phyloP scores from a whole-genome alignment of 2,113 vertebrate genomes.

The Dendropsophus ebraccatus region DNA sequence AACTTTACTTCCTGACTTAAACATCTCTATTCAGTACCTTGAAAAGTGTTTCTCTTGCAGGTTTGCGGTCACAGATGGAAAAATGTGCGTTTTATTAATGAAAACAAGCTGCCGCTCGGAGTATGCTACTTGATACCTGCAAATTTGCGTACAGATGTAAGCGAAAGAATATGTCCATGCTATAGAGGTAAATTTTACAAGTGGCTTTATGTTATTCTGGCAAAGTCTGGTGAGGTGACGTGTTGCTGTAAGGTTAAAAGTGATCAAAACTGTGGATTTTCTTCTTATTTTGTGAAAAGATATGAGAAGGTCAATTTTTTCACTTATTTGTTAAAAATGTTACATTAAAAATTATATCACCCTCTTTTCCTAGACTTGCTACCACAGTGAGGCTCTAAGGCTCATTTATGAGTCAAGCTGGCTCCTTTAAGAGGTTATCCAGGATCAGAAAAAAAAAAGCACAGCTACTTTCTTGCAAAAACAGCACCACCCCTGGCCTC shows the following conservation, averaged over 20 bases:
- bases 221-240: neutral
- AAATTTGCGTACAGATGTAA: conserved; percentile 73
- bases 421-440: no score
- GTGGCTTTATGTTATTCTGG: neutral
- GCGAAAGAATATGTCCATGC: conserved; percentile 81
- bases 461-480: no score
- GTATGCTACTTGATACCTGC: conserved; percentile 82
- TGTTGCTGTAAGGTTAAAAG: no score
- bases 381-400: no score
- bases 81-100: conserved; percentile 82
- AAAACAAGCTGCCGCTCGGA: conserved; percentile 86
- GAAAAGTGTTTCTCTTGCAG: conserved; percentile 67
- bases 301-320: neutral
- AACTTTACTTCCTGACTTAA: neutral
- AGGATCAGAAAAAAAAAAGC: no score
- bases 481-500: no score
- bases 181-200: conserved; percentile 80
- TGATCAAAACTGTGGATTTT: no score
- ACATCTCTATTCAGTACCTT: neutral
- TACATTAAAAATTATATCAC: no score
- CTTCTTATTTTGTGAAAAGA: neutral
- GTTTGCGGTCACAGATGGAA: conserved; percentile 95
- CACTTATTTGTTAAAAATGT: no score
- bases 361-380: no score
- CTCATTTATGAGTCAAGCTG: no score